Evolutionary conservation across 2,888 invertebrate genomes (phyloP), one percentile per base, ranked within the genome.

Genomic region (Oasisia sp.): DNA sequence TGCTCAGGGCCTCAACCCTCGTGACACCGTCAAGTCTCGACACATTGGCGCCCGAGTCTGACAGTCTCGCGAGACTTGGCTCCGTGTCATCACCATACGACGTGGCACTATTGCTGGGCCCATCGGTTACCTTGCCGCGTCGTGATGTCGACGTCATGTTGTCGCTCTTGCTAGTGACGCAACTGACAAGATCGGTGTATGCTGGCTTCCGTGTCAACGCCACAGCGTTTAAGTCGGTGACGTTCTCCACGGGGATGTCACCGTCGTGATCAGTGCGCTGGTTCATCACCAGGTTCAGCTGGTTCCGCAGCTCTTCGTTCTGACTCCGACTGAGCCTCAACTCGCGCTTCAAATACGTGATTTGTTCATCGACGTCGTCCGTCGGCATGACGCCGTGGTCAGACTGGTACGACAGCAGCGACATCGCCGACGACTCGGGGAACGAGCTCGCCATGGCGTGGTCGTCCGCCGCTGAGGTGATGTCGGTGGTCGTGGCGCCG

Each of bases 321-420:
- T 38, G 38, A 90, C 32, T 32, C 5, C 90, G 74, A n/a, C 74
- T 74, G 27, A 3, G 74, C 74, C 74, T 27, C 74, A 74, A 74
- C 44, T 93, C 93, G 44, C 94, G 94, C 11, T 93, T 93, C 32
- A 94, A 91, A 89, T 94, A 92, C 11, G 92, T 92, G 58, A 93
- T 93, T 91, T 93, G 89, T 11, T 74, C 32, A 32, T 91, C 8
- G 19, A 93, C 32, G 27, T 93, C 91, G 8, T 27, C 38, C n/a
- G 74, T n/a, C 45, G 32, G 14, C 19, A 7, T 1, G 45, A 27
- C 32, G 50, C 91, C 0, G 93, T 92, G 14, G 92, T 56, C n/a
- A 89, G 89, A 12, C 32, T 44, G 93, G 92, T 92, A n/a, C 92
- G 92, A 32, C 92, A 92, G 44, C 27, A 45, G 19, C 7, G 91